phyloP scores from a whole-genome alignment of 2,113 vertebrate genomes.

The Grus americana region DNA sequence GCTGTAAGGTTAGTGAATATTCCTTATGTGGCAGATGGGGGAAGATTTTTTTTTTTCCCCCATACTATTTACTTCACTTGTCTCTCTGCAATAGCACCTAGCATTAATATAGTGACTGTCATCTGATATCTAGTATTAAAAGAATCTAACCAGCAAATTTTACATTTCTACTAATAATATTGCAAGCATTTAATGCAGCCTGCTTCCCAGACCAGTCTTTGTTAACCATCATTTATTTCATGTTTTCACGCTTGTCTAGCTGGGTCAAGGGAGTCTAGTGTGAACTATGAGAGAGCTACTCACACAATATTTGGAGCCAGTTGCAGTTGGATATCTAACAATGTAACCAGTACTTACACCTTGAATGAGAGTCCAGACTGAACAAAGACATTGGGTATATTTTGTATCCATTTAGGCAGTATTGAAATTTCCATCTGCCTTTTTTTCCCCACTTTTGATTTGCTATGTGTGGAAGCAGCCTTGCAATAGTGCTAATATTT shows the following conservation, averaged over 20 bases:
- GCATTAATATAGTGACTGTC: neutral
- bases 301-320: slow-evolving; percentile 42
- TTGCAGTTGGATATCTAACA: slow-evolving; percentile 55
- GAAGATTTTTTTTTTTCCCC: neutral
- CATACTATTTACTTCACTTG: neutral
- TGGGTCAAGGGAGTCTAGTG: slow-evolving; percentile 60
- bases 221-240: slow-evolving; percentile 81
- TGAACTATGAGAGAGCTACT: slow-evolving; percentile 60
- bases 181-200: neutral
- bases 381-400: slow-evolving; percentile 67
- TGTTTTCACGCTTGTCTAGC: slow-evolving; percentile 76
- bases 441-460: neutral
- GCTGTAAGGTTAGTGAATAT: slow-evolving; percentile 48
- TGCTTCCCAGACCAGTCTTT: slow-evolving; percentile 72
- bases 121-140: neutral
- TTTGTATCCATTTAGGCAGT: neutral
- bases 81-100: slow-evolving; percentile 10
- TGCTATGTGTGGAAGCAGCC: neutral
- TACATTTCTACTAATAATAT: neutral
- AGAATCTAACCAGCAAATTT: neutral
- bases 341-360: slow-evolving; percentile 65
- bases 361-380: slow-evolving; percentile 32
- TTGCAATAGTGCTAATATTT: neutral
- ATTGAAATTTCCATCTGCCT: neutral
- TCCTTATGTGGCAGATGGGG: neutral